A percentile compares a stretch with the other conserved stretches of the same genome.
Conservation (phyloP, 2,888 invertebrate genomes). For the Epirrhoe alternata region DNA sequence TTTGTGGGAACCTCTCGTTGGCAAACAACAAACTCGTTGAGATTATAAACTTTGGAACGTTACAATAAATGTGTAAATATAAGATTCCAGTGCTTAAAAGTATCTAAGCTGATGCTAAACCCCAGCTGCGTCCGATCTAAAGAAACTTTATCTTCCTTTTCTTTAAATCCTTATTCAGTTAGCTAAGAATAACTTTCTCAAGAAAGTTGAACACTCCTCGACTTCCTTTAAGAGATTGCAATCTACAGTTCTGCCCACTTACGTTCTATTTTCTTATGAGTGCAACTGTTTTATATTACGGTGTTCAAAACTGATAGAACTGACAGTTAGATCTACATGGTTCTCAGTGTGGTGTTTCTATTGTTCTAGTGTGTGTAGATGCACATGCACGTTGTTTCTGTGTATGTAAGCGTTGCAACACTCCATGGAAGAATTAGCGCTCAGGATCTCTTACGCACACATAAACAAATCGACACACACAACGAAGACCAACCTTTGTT, state of each 20-base stretch:
- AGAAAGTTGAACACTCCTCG: conserved; percentile 26
- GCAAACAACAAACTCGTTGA: no score
- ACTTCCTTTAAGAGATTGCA: conserved; percentile 23
- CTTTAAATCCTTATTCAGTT: conserved; percentile 38
- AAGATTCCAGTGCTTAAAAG: background rate
- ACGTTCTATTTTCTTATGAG: background rate
- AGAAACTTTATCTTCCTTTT: conserved; percentile 28
- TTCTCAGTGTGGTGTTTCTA: no score
- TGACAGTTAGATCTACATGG: no score
- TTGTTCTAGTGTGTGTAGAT: no score
- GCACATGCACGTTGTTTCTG: no score
- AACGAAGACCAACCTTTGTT: no score
- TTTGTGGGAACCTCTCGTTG: no score
- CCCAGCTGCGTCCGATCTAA: conserved; percentile 19
- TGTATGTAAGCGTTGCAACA: no score
- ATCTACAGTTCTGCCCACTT: conserved; percentile 21
- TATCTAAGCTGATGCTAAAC: conserved; percentile 1
- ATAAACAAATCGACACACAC: no score
- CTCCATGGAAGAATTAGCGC: no score
- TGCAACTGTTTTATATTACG: background rate
- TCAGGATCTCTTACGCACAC: no score
- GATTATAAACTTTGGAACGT: no score
- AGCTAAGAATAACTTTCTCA: conserved; percentile 28
- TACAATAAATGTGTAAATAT: background rate
- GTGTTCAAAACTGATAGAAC: background rate